These are phyloP conservation scores for Streptopelia turtur DNA, from an alignment of 2,797 vertebrate species.

Conservation along the genomic window DNA sequence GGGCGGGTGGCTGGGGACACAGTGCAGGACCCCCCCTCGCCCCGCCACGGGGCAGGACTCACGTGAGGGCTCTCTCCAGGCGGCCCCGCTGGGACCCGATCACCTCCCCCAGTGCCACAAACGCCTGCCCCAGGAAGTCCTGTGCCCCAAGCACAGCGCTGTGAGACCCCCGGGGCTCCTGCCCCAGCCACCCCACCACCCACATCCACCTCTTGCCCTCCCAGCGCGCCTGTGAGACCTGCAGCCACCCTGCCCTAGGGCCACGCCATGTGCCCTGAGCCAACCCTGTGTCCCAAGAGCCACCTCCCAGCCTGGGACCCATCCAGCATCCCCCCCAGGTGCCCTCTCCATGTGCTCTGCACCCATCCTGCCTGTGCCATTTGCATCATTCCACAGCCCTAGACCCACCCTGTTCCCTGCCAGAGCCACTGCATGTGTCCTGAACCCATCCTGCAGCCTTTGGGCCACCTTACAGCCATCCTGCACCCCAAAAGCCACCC, in stretches of 20 bases:
- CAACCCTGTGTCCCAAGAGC: no score
- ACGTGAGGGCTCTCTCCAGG: slow-evolving; percentile 90
- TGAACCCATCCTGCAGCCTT: not conserved
- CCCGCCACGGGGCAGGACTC: slow-evolving; percentile 67
- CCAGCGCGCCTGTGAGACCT: fast-evolving
- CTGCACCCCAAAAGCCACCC: not conserved
- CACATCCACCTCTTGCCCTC: not conserved
- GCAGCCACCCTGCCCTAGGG: not conserved
- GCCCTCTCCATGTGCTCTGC: not conserved
- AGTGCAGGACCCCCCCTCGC: not conserved
- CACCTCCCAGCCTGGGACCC: not conserved
- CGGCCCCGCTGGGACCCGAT: slow-evolving; percentile 92
- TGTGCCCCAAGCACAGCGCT: not conserved
- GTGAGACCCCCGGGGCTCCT: not conserved
- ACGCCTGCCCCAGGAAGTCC: slow-evolving; percentile 96
- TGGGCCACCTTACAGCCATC: not conserved
- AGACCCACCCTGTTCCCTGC: not conserved
- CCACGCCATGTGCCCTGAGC: not conserved
- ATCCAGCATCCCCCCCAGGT: not conserved
- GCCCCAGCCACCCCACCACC: not conserved
- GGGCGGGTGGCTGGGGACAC: not conserved
- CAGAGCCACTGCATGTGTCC: not conserved
- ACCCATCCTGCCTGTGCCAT: not conserved
- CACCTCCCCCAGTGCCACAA: slow-evolving; percentile 94
- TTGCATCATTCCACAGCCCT: no score